Evolutionary conservation across 2,797 vertebrate species (phyloP).

Genomic region (Pseudochirops corinnae): DNA sequence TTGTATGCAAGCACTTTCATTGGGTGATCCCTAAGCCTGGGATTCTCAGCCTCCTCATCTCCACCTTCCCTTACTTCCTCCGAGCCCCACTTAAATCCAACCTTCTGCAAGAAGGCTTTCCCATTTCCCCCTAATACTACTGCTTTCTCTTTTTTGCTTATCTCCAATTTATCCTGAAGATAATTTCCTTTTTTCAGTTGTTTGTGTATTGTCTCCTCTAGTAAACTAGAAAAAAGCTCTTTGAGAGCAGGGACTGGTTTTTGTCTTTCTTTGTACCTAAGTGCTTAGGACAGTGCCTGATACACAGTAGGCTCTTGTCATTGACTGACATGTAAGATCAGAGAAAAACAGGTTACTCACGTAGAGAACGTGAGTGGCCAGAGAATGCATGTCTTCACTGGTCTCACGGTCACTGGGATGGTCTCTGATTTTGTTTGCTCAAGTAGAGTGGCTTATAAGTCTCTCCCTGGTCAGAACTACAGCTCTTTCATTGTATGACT

Average conservation of each 20-base stretch:
- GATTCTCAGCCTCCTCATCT: background rate
- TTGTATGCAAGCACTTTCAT: background rate
- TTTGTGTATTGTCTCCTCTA: background rate
- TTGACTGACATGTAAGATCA: background rate
- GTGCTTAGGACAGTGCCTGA: no score
- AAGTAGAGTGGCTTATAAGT: background rate
- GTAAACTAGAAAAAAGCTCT: background rate
- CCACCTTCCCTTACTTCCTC: background rate
- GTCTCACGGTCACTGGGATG: background rate
- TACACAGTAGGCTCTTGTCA: background rate
- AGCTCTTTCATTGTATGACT: background rate
- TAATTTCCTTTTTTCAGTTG: background rate
- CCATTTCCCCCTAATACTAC: background rate
- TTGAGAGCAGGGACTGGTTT: background rate
- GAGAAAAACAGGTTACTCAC: background rate
- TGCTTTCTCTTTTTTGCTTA: background rate
- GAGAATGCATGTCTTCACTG: background rate
- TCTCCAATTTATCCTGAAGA: background rate
- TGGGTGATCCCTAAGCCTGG: background rate
- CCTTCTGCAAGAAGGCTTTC: background rate
- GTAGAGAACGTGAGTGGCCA: background rate
- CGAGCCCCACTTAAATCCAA: background rate
- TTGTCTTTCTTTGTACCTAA: background rate
- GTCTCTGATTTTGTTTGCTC: background rate
- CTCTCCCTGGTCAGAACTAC: background rate